Evolutionary conservation across 2,888 invertebrate species (phyloP), one percentile per base, ranked within the genome.

Genomic region (Trichogramma evanescens): DNA sequence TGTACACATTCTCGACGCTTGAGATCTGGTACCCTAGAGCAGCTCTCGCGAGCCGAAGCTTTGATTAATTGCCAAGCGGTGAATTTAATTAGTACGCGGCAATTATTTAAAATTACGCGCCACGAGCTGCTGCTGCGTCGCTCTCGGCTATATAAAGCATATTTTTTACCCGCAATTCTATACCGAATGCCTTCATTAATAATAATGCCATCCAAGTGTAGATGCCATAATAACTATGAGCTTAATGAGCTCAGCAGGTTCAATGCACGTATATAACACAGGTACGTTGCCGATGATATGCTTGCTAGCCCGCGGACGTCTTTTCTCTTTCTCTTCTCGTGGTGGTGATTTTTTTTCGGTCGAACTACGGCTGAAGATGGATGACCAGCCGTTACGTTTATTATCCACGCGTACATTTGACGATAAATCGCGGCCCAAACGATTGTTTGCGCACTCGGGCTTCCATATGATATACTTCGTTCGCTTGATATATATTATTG

Each of bases 71-170:
- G 49, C 59, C 26, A 45, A 60, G 60, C 60, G 26, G 61, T 63
- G 64, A 63, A 64, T 64, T 64, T 64, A 64, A 64, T 64, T 64
- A 64, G 64, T 60, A 26, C 26, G 56, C 58, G 50, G 60, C 58
- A 59, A 62, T 64, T 62, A 62, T 64, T 64, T 64, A 58, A 64
- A 64, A 62, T 62, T 63, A 63, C 60, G 61, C 56, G 58, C 59
- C 44, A 49, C 54, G 26, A 26, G 26, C 3, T 26, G 26, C 26
- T 26, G 26, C 26, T 26, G 26, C 26, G 26, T 26, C 26, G 26
- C 26, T 26, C 26, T 26, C 26, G 26, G 3, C 26, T 26, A 26
- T 26, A 26, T 26, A 26, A 26, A 26, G 26, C 26, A 26, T 26
- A 26, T 26, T 26, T 26, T 26, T 26, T 26, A 26, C 2, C 26